phyloP scores from a whole-genome alignment of 2,888 invertebrate genomes.

The Hofmannophila pseudospretella region DNA sequence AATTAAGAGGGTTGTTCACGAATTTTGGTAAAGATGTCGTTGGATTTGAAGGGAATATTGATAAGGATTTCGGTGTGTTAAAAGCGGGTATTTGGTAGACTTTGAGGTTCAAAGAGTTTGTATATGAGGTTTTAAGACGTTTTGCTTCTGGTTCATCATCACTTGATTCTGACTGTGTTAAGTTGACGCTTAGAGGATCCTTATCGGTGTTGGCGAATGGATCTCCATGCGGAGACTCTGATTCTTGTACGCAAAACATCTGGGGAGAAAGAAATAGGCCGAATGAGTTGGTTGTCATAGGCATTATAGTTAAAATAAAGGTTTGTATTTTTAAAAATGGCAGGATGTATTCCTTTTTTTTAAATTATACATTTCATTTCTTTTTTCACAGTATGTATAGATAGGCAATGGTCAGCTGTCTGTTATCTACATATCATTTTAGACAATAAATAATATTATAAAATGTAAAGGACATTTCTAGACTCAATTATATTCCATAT shows the following conservation, averaged over 20 bases:
- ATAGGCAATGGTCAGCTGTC: too few relatives aligned
- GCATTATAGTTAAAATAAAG: too few relatives aligned
- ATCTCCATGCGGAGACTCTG: slow-evolving; percentile 47
- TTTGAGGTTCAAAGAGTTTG: slow-evolving; percentile 53
- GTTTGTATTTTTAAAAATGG: too few relatives aligned
- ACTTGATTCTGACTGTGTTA: slow-evolving; percentile 46
- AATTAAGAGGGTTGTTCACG: slow-evolving; percentile 62
- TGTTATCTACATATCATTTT: too few relatives aligned
- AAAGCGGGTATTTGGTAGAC: slow-evolving; percentile 66
- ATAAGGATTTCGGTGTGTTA: slow-evolving; percentile 50
- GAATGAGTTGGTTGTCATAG: too few relatives aligned
- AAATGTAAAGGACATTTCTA: too few relatives aligned
- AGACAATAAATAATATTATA: too few relatives aligned
- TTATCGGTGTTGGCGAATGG: slow-evolving; percentile 42
- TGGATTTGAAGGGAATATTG: slow-evolving; percentile 48
- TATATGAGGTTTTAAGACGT: slow-evolving; percentile 43
- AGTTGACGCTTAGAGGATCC: slow-evolving; percentile 32
- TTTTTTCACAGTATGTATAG: too few relatives aligned
- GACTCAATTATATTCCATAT: too few relatives aligned
- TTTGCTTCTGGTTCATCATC: slow-evolving; percentile 61
- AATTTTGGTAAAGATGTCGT: slow-evolving; percentile 50
- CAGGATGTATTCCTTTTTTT: too few relatives aligned
- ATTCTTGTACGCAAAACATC: slow-evolving; percentile 71
- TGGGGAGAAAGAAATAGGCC: too few relatives aligned
- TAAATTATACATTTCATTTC: too few relatives aligned